Evolutionary conservation across 2,797 vertebrate genomes (phyloP), one percentile per base, ranked within the genome.

Genomic region (Delichon dasypus): DNA sequence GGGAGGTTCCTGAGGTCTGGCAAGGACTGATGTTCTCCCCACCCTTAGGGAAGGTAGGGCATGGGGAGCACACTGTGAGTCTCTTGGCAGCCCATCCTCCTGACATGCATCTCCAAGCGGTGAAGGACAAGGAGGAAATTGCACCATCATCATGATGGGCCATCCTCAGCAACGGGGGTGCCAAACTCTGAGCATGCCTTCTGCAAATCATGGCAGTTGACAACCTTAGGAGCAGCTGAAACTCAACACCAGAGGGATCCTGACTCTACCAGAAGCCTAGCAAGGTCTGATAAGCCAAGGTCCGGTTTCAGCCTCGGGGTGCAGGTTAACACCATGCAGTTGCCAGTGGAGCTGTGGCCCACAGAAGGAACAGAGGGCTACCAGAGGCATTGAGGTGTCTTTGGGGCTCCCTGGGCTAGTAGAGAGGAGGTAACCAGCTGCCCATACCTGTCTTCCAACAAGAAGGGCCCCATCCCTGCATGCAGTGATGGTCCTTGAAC

Each of bases 151-250:
- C 1, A 5, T 30, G 44, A 44, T 44, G 42, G 30, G n/a, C 21
- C 44, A 38, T 3, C 45, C 40, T 10, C 19, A 57, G 48, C 1
- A 2, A 10, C 12, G 23, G 0, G 0, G 4, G 10, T 5, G 15
- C 50, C 6, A 6, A 5, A 3, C n/a, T 44, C 20, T 12, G 48
- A 74, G 62, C 7, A 5, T 0, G 0, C 10, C 45, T 30, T 62
- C 45, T 13, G 13, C 54, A 65, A 23, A 32, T 23, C 29, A 30
- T 0, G 0, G 45, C 34, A 53, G n/a, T 26, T 14, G 27, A 32
- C 16, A 75, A 60, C 16, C 42, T 20, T 3, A 60, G 66, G 68
- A 88, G 38, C 19, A 78, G 70, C 30, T 40, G 40, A 13, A 65
- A 32, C 7, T 15, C 58, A 29, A 3, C 34, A 8, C 48, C 7